Base-by-base conservation (phyloP, 1,140 invertebrate species). In the Drosophila pseudoobscura region DNA sequence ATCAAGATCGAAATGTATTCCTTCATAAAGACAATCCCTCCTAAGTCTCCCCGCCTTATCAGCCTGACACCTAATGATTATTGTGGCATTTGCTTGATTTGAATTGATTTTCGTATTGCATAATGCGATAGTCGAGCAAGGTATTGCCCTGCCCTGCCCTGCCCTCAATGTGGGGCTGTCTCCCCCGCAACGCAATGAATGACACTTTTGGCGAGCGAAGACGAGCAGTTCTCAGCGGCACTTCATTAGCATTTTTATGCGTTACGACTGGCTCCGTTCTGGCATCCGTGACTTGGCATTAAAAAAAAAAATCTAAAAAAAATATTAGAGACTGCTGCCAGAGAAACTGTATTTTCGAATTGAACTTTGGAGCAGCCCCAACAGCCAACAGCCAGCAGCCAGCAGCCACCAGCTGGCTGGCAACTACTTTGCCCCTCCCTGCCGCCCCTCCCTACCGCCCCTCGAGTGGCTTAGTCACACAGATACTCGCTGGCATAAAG, bases 281-380 rank as follows among this genome's bases (percentile, higher is more conserved):
- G 52, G 45, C 65, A 66, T 50, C 68, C 77, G 60, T 84, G 80
- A 84, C 76, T 85, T 52, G 80, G 63, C 80, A 80, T 64, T 74
- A 70, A 71, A 74, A 45, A 71, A 74, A 45, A 45, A 15, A 15
- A 45, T 73, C 47, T 56, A 4, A 45, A 57, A 17, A 17, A 73
- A 73, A 63, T 74, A 74, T 74, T 74, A 63, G 35, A 39, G 3
- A 9, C 31, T 4, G 31, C 31, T 3, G 9, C 8, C 35, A 43
- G 43, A 56, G 60, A 63, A 55, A 73, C 45, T 63, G 59, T 73
- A 72, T 64, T 39, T 47, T 57, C 29, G 47, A 53, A 46, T 31
- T 74, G 71, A 74, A 74, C 71, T 74, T 74, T 64, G 71, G 50
- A 74, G 59, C 61, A 43, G 29, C 7, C 29, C 6, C 29, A 31